Base-by-base conservation (phyloP, 2,113 vertebrate species). In the Agapornis roseicollis region DNA sequence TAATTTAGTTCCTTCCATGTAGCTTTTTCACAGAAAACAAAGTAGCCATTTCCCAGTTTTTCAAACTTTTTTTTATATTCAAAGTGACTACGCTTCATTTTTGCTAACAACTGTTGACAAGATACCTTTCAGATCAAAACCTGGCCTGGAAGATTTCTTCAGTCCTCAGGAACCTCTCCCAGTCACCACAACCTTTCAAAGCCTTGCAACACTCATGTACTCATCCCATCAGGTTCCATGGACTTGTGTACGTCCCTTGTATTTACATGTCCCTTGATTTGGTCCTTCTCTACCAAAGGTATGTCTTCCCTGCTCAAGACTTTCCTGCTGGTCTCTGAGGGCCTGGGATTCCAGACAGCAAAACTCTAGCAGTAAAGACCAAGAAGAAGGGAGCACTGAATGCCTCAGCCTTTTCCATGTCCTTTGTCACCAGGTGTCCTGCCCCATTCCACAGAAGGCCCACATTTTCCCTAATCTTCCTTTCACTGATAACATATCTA, bases 161-260 rank as follows among this genome's bases (percentile, higher is more conserved):
- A 55, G 22, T 39, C 17, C 18, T 55, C 35, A 31, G 22, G 12
- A 65, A 44, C 33, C 11, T 49, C 31, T 64, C 24, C 27, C 58
- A 46, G 17, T 46, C 15, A 31, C 27, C 25, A 44, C 2, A 10
- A 31, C 5, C 18, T 61, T 61, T 56, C 46, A 47, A 44, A 82
- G 19, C 18, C 41, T 76, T 53, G 27, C 22, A 15, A 17, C 22
- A n/a, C 39, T 46, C 0, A 0, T 18, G 1, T 46, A 25, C 14
- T 33, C 46, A 46, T 23, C 19, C 63, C 33, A 14, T 7, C 13
- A 17, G 25, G 28, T 46, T 13, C 29, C 29, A 10, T 20, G 42
- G 47, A 42, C 16, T 24, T 39, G 14, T 3, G 2, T 9, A 24
- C 0, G 1, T 16, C 19, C 39, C 10, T 3, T 41, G 11, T 23